Conservation (phyloP, 2,797 vertebrate genomes). For the Bradypodion ventrale region DNA sequence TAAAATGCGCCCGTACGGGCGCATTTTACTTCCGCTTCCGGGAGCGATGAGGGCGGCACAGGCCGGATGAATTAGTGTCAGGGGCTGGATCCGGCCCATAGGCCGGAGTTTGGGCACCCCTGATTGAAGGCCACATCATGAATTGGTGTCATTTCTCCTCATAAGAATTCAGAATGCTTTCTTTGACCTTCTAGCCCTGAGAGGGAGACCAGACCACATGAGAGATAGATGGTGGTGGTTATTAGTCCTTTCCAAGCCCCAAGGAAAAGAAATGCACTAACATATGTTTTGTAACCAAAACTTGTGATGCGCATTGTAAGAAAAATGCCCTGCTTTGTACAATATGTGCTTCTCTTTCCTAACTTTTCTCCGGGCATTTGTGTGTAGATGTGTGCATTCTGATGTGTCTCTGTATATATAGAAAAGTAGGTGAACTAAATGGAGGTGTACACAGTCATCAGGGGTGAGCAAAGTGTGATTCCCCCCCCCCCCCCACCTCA, state of each 20-base stretch:
- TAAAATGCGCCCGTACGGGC: too few species aligned
- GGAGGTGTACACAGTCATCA: too few species aligned
- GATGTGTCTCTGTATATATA: too few species aligned
- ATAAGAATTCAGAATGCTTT: not conserved
- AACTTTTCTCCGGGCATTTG: not conserved
- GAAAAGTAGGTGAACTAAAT: too few species aligned
- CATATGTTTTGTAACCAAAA: not conserved
- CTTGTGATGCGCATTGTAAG: not conserved
- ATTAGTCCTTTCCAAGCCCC: not conserved
- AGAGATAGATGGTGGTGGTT: constrained; percentile 7
- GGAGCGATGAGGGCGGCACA: too few species aligned
- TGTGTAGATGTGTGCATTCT: not conserved
- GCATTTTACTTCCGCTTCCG: too few species aligned
- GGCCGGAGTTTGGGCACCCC: too few species aligned
- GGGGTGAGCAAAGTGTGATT: too few species aligned
- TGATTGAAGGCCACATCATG: accelerated
- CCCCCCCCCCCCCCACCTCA: not conserved
- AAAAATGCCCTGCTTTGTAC: not conserved
- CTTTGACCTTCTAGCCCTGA: constrained; percentile 15
- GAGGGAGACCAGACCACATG: not conserved
- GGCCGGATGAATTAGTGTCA: too few species aligned
- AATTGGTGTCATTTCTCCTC: not conserved
- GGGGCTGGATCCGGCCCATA: too few species aligned
- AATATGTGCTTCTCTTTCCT: not conserved
- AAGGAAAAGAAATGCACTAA: not conserved